These are phyloP conservation scores for Psittacula cyanocephala DNA, from an alignment of 2,113 vertebrate species.

Conservation along the genomic window DNA sequence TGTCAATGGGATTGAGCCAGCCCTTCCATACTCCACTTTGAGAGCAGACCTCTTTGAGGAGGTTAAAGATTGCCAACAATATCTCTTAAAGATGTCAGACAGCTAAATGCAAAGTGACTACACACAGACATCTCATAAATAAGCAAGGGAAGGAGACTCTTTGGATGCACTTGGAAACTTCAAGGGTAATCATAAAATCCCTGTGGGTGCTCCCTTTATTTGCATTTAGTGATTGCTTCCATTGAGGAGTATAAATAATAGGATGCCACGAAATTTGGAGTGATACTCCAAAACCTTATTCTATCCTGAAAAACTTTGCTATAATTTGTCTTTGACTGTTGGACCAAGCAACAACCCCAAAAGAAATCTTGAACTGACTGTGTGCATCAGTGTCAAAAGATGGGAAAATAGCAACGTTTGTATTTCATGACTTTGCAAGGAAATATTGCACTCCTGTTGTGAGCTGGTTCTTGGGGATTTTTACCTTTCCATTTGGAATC, in stretches of 20 bases:
- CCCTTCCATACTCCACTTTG: not conserved
- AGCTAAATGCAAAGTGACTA: not conserved
- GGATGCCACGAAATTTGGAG: not conserved
- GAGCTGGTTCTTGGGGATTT: not conserved
- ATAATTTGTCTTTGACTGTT: not conserved
- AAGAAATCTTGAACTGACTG: not conserved
- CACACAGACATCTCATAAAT: not conserved
- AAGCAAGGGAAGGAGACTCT: not conserved
- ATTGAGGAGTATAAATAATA: not conserved
- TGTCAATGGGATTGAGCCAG: not conserved
- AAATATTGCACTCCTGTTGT: not conserved
- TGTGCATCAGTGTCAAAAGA: not conserved
- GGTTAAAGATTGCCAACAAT: not conserved
- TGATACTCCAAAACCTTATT: not conserved
- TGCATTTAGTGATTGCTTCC: not conserved
- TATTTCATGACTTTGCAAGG: not conserved
- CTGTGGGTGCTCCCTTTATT: not conserved
- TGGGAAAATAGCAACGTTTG: not conserved
- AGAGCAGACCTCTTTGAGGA: not conserved
- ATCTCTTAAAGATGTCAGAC: not conserved
- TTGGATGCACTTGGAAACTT: not conserved
- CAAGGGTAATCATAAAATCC: not conserved
- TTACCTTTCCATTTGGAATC: not conserved
- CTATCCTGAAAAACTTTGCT: not conserved
- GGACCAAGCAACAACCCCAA: not conserved